Evolutionary conservation across 2,888 invertebrate species (phyloP), one percentile per base, ranked within the genome.

Genomic region (Drosophila niveifrons): DNA sequence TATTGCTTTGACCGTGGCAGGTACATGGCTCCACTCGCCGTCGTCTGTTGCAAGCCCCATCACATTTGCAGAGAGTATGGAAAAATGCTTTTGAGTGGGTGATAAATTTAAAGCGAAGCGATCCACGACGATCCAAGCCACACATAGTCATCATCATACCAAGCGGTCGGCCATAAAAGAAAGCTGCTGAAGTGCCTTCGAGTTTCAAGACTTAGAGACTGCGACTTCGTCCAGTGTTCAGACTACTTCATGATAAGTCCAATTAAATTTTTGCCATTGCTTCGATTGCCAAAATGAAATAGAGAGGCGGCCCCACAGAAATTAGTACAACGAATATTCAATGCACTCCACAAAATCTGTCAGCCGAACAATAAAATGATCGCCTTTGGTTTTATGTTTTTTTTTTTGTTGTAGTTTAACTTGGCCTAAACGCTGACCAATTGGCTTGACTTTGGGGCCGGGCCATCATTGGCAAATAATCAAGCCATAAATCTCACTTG

Each of bases 1-100:
- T 90, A 90, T 90, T 83, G 90, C 88, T 87, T 80, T 82, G 85
- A 80, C 89, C 89, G 84, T 91, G 91, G 90, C 91, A 90, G 90
- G 91, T 90, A 91, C 91, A 91, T 87, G 90, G 80, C 72, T 63
- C 75, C 66, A 82, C 69, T 77, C 61, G 39, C 72, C 39, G 17
- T 43, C 44, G 9, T 10, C 41, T 48, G 7, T 10, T 48, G 7
- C n/a, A 55, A 58, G 44, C 48, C 62, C 58, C 52, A 66, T 53
- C 39, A 41, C 36, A 36, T 36, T 36, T n/a, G 36, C 36, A n/a
- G 36, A 52, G 87, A n/a, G n/a, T 86, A 86, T 82, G 86, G 78
- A 82, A 88, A 86, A 87, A 88, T 83, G 82, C 78, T 73, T 79
- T 84, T 85, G 89, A 85, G 85, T 89, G 85, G 85, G 85, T 85